phyloP scores from a whole-genome alignment of 2,113 vertebrate species.

The Amazona vittata region DNA sequence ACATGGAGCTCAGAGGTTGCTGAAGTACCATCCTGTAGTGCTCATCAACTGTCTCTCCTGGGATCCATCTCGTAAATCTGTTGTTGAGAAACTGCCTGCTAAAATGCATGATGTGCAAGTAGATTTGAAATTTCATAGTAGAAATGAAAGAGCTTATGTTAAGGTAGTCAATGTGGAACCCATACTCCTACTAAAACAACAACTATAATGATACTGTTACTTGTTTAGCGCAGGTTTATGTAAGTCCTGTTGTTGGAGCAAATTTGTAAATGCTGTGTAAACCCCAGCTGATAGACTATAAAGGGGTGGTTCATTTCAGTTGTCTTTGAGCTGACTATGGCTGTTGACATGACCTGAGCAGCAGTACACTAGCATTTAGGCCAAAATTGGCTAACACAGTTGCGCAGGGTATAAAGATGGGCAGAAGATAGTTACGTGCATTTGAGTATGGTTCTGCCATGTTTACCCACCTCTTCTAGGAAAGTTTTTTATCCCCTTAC shows the following conservation, averaged over 20 bases:
- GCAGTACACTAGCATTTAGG: not conserved
- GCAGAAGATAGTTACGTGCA: not conserved
- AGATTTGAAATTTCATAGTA: not conserved
- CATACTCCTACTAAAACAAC: not conserved
- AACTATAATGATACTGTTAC: not conserved
- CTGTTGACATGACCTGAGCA: not conserved
- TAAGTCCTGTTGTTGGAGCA: not conserved
- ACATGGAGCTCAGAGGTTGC: not conserved
- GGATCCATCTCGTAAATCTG: not conserved
- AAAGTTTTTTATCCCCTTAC: not conserved
- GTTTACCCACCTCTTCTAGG: not conserved
- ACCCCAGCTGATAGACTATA: not conserved
- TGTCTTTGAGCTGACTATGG: not conserved
- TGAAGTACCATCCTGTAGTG: not conserved
- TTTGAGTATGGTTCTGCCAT: not conserved
- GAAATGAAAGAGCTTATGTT: not conserved
- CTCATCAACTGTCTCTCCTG: not conserved
- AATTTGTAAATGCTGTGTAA: not conserved
- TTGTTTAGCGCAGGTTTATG: not conserved
- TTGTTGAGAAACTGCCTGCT: not conserved
- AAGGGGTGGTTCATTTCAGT: not conserved
- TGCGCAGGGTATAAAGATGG: not conserved
- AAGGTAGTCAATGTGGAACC: not conserved
- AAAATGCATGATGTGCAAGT: not conserved
- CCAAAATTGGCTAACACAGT: not conserved